A percentile compares a stretch with the other conserved stretches of the same genome.
These are phyloP conservation scores for Limnephilus marmoratus DNA, from an alignment of 2,888 invertebrate genomes.

Conservation along the genomic window DNA sequence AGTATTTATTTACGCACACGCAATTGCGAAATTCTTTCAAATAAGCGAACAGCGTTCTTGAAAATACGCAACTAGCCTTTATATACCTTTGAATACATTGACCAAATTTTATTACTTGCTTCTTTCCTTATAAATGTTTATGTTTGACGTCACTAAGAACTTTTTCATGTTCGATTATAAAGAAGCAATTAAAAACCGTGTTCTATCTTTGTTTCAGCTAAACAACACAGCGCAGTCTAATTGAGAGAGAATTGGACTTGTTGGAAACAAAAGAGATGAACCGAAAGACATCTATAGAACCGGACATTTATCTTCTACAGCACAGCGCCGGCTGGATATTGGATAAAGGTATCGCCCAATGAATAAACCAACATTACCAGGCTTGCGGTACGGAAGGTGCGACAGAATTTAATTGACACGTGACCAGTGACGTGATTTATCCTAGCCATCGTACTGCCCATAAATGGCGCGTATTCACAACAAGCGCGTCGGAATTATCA, in stretches of 20 bases:
- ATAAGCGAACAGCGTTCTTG: background rate
- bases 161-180: background rate
- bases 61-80: background rate
- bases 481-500: background rate
- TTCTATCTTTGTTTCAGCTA: background rate
- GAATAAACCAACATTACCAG: conserved; percentile 3
- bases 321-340: background rate
- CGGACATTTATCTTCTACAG: conserved; percentile 13
- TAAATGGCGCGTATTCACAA: background rate
- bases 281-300: background rate
- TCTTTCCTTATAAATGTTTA: background rate
- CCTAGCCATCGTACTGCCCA: background rate
- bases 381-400: background rate
- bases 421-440: conserved; percentile 36
- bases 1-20: no score
- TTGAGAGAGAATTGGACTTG: background rate
- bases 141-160: background rate
- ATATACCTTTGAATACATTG: background rate
- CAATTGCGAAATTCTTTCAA: background rate
- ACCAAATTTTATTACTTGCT: background rate
- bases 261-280: background rate
- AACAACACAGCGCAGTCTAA: background rate
- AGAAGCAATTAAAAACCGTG: background rate
- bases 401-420: conserved; percentile 35
- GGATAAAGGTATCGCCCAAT: conserved; percentile 21